Evolutionary conservation across 2,888 invertebrate genomes (phyloP).

Genomic region (Pachydiplax longipennis): DNA sequence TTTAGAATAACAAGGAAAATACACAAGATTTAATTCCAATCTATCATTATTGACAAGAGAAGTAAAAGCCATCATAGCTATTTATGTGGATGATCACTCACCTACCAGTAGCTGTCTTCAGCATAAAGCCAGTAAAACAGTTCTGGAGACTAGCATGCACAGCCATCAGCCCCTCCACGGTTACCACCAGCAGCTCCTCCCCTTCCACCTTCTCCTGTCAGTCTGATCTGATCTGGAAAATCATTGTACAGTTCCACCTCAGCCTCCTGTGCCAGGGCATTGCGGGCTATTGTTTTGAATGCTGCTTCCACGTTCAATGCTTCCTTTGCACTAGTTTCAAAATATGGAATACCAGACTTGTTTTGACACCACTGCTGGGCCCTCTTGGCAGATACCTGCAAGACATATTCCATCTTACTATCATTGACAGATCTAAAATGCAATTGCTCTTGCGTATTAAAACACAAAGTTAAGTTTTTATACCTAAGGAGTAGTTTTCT

Average conservation of each 20-base stretch:
- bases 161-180: slow-evolving; percentile 20
- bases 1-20: too few relatives aligned
- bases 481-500: too few relatives aligned
- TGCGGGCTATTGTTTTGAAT: slow-evolving; percentile 97
- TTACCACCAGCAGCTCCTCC: neutral
- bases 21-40: too few relatives aligned
- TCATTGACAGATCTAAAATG: too few relatives aligned
- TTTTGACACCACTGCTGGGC: slow-evolving; percentile 99
- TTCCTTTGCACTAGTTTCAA: slow-evolving; percentile 99
- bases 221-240: slow-evolving; percentile 95
- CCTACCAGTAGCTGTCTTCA: slow-evolving; percentile 11
- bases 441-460: too few relatives aligned
- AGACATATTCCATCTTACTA: slow-evolving; percentile 4
- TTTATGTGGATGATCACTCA: too few relatives aligned
- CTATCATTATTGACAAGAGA: too few relatives aligned
- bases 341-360: slow-evolving; percentile 99
- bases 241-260: slow-evolving; percentile 96
- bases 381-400: slow-evolving; percentile 79
- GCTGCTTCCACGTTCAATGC: slow-evolving; percentile 99
- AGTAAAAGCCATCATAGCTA: too few relatives aligned
- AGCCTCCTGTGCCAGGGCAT: slow-evolving; percentile 91
- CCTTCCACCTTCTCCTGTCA: slow-evolving; percentile 56
- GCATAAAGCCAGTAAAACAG: slow-evolving; percentile 2
- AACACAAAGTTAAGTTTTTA: too few relatives aligned
- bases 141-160: slow-evolving; percentile 43